phyloP scores from a whole-genome alignment of 2,888 invertebrate genomes.

The Leptodirus hochenwartii region DNA sequence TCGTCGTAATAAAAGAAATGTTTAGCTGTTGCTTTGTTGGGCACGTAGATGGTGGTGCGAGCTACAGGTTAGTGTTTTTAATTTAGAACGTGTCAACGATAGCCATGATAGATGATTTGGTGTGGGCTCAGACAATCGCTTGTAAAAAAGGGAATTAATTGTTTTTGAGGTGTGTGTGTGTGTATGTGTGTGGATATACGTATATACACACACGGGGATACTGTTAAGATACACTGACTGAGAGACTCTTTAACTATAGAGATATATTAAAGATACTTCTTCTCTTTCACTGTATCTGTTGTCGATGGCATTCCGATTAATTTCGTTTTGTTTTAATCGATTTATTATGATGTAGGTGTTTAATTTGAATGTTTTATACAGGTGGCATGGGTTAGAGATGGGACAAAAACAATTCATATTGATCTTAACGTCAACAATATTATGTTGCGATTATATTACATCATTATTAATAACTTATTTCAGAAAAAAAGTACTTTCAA shows the following conservation, averaged over 20 bases:
- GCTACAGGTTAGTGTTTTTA: conserved; percentile 26
- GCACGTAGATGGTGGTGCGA: conserved; percentile 3
- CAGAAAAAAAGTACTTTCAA: too few relatives aligned
- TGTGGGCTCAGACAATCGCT: conserved; percentile 26
- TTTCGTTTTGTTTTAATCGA: conserved; percentile 25
- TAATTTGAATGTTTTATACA: conserved; percentile 23
- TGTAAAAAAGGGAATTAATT: conserved; percentile 28
- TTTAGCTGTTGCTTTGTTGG: conserved; percentile 2
- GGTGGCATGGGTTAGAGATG: too few relatives aligned
- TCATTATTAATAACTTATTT: too few relatives aligned
- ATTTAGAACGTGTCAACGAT: conserved; percentile 31
- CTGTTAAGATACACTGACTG: too few relatives aligned
- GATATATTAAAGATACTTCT: conserved; percentile 20
- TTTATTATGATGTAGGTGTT: conserved; percentile 26
- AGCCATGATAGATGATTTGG: conserved; percentile 29
- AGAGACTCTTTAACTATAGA: too few relatives aligned
- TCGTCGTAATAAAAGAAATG: too few relatives aligned
- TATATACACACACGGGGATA: background rate
- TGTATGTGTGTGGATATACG: conserved; percentile 14
- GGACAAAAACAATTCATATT: too few relatives aligned
- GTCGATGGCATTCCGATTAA: conserved; percentile 26
- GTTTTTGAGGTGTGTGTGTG: conserved; percentile 25
- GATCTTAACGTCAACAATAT: too few relatives aligned
- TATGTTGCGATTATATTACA: too few relatives aligned
- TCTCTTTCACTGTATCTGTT: conserved; percentile 11